Evolutionary conservation across 2,113 vertebrate species (phyloP).

Genomic region (Petromus typicus): DNA sequence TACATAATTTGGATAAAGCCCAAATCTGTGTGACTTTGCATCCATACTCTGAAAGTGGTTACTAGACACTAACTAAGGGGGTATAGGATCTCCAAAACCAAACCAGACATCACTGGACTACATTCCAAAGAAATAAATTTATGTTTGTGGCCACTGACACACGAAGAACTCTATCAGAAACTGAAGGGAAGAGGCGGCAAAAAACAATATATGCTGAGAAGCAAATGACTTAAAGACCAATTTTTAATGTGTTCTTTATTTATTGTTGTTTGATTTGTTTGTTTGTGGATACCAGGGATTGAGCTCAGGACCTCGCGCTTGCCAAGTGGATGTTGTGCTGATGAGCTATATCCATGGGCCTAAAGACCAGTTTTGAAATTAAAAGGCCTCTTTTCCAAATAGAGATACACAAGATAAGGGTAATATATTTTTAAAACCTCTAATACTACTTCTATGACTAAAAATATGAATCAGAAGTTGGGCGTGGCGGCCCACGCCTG

Average conservation of each 20-base stretch:
- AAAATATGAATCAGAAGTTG: neutral
- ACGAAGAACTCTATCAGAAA: neutral
- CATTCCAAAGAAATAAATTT: conserved; percentile 9
- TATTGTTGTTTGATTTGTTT: too few species aligned
- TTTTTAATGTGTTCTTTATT: too few species aligned
- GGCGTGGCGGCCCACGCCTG: neutral
- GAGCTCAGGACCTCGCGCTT: too few species aligned
- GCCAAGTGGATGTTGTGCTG: too few species aligned
- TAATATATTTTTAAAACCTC: neutral
- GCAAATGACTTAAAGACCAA: neutral
- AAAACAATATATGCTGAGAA: neutral
- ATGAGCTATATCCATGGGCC: too few species aligned
- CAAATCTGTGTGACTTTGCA: neutral
- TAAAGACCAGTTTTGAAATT: neutral
- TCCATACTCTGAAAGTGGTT: neutral
- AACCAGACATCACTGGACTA: neutral
- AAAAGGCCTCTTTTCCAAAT: neutral
- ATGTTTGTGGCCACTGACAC: neutral
- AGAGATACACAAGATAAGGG: neutral
- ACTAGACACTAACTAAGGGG: neutral
- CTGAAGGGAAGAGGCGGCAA: neutral
- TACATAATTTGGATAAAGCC: neutral
- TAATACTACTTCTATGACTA: neutral
- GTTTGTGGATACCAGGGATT: too few species aligned
- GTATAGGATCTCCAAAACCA: neutral